These are phyloP conservation scores for Trileptium ribeirensis DNA, from an alignment of 2,888 invertebrate species.

Conservation along the genomic window DNA sequence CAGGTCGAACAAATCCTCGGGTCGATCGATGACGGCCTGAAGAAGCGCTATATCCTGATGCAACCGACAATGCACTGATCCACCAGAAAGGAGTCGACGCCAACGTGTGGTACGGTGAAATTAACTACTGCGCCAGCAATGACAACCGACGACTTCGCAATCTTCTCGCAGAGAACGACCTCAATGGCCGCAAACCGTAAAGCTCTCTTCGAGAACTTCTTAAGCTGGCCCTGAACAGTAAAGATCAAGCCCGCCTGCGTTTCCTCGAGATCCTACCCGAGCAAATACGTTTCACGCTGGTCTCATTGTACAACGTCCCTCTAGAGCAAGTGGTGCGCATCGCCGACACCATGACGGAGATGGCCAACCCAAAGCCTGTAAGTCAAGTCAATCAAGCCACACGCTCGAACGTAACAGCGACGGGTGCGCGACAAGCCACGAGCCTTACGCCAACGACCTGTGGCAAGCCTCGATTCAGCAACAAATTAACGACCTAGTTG, in stretches of 20 bases:
- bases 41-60: background rate
- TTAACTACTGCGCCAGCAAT: background rate
- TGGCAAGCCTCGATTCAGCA: too few relatives aligned
- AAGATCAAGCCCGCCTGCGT: background rate
- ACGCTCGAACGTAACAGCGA: too few relatives aligned
- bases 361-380: background rate
- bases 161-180: background rate
- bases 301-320: background rate
- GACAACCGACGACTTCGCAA: conserved; percentile 1
- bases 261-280: conserved; percentile 14
- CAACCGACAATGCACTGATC: background rate
- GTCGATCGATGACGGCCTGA: background rate
- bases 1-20: background rate
- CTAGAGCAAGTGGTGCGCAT: background rate
- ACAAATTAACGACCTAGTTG: background rate
- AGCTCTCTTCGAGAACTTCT: background rate
- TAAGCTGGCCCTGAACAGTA: background rate
- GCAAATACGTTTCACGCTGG: background rate
- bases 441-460: too few relatives aligned
- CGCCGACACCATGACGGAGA: conserved; percentile 7
- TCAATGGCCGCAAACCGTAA: background rate
- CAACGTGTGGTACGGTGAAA: background rate
- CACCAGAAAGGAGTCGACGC: background rate
- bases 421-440: too few relatives aligned
- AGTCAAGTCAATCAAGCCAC: too few relatives aligned